Evolutionary conservation across 2,888 invertebrate species (phyloP).

Genomic region (Agriopis marginaria): DNA sequence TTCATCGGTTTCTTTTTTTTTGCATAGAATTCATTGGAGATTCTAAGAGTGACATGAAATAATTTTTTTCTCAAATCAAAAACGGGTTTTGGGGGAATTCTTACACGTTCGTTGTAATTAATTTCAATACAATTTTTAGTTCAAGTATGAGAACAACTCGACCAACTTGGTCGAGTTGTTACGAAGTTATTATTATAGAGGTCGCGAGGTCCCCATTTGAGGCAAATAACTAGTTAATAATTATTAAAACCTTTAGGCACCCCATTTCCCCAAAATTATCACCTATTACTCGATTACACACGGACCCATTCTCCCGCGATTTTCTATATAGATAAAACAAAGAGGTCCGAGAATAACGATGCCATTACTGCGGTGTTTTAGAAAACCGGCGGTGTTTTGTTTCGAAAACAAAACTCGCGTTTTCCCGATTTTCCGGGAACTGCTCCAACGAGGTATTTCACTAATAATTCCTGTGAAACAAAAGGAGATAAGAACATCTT

Average conservation of each 20-base stretch:
- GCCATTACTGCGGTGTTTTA: conserved; percentile 16
- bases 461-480: conserved; percentile 20
- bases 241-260: not conserved
- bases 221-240: too few relatives aligned
- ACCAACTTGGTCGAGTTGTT: too few relatives aligned
- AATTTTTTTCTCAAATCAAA: too few relatives aligned
- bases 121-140: too few relatives aligned
- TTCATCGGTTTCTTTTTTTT: too few relatives aligned
- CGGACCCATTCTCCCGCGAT: conserved; percentile 14
- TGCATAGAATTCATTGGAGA: too few relatives aligned
- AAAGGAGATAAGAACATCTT: conserved; percentile 2
- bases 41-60: too few relatives aligned
- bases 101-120: too few relatives aligned
- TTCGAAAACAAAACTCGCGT: not conserved
- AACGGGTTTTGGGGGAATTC: too few relatives aligned
- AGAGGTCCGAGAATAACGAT: conserved; percentile 16
- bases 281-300: not conserved
- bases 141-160: too few relatives aligned
- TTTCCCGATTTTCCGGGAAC: conserved; percentile 2
- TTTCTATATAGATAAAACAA: conserved; percentile 24
- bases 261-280: not conserved
- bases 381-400: conserved; percentile 13
- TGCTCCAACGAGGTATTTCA: not conserved
- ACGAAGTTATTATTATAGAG: too few relatives aligned
- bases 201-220: too few relatives aligned